Evolutionary conservation across 2,888 invertebrate genomes (phyloP).

Genomic region (Lepidonotus clava): DNA sequence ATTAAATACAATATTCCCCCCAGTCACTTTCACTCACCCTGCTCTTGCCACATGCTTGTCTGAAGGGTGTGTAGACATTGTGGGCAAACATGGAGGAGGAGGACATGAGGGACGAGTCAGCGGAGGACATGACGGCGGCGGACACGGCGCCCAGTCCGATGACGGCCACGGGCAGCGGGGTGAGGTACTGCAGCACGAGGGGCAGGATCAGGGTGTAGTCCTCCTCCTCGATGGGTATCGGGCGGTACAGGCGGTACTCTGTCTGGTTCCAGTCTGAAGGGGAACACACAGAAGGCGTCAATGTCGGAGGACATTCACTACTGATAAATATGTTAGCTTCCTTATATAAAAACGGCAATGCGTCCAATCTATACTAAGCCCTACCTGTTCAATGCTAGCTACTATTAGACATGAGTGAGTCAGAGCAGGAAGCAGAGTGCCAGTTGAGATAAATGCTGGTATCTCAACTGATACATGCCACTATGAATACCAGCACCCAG

Average conservation of each 20-base stretch:
- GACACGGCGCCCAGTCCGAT: slow-evolving; percentile 97
- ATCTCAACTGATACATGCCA: too few species aligned
- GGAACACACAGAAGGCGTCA: neutral
- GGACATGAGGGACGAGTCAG: slow-evolving; percentile 63
- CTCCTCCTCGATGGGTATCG: slow-evolving; percentile 43
- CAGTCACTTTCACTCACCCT: too few species aligned
- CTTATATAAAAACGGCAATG: too few species aligned
- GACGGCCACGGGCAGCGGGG: slow-evolving; percentile 96
- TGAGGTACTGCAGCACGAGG: slow-evolving; percentile 95
- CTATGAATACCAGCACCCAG: too few species aligned
- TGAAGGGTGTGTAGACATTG: slow-evolving; percentile 59
- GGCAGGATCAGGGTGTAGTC: slow-evolving; percentile 96
- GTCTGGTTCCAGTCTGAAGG: slow-evolving; percentile 60
- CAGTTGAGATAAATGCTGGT: too few species aligned
- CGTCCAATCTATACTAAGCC: too few species aligned
- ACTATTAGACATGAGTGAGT: too few species aligned
- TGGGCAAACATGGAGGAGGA: slow-evolving; percentile 64
- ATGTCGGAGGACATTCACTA: neutral
- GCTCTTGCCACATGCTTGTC: slow-evolving; percentile 47
- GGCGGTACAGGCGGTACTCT: slow-evolving; percentile 53
- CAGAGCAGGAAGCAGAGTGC: too few species aligned
- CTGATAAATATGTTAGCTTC: too few species aligned
- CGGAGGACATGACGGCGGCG: slow-evolving; percentile 84
- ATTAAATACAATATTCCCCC: too few species aligned
- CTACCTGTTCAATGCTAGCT: too few species aligned